These are phyloP conservation scores for Arnoldichthys spilopterus DNA, from an alignment of 2,797 vertebrate species.

Conservation along the genomic window DNA sequence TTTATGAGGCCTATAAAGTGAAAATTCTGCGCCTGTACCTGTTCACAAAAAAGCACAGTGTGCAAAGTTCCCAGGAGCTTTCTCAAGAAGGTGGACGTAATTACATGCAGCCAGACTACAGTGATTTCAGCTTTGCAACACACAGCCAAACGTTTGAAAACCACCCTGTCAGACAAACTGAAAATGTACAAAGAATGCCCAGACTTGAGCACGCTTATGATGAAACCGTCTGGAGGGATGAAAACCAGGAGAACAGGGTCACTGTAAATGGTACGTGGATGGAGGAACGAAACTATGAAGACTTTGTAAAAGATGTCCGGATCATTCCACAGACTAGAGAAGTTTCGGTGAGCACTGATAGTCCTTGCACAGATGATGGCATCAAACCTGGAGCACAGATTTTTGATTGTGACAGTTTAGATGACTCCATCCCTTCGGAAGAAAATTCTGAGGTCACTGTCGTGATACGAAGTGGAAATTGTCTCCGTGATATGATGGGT, in stretches of 20 bases:
- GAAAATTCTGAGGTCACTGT: neutral
- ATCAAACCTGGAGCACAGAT: neutral
- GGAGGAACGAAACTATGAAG: neutral
- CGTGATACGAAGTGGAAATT: conserved; percentile 20
- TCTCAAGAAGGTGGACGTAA: neutral
- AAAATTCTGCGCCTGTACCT: conserved; percentile 8
- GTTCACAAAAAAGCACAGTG: neutral
- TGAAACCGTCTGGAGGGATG: neutral
- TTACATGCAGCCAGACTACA: neutral
- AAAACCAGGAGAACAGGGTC: neutral
- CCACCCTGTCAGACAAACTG: neutral
- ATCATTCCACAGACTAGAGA: neutral
- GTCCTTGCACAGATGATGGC: neutral
- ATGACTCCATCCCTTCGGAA: conserved; percentile 28
- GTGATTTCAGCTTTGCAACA: neutral
- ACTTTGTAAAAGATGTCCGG: neutral
- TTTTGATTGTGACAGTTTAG: neutral
- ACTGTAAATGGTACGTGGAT: neutral
- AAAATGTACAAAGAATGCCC: neutral
- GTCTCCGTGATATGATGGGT: conserved; percentile 40
- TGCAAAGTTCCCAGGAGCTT: neutral
- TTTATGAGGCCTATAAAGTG: neutral
- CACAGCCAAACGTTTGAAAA: neutral
- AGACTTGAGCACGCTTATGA: neutral
- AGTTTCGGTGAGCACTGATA: neutral